These are phyloP conservation scores for Amaurobius ferox DNA, from an alignment of 2,888 invertebrate genomes.

Conservation along the genomic window DNA sequence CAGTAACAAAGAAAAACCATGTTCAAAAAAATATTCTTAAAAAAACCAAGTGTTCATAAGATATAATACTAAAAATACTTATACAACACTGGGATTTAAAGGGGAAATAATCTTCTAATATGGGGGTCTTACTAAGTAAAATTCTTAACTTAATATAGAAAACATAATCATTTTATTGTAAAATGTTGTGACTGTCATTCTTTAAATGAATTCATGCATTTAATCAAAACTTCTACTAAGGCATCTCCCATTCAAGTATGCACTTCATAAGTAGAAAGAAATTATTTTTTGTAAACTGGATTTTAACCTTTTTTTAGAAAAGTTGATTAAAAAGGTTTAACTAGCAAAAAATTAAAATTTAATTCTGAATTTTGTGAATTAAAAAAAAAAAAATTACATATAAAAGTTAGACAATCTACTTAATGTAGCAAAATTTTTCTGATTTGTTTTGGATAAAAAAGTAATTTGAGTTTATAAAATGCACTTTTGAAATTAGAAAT, in stretches of 20 bases:
- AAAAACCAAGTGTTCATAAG: background rate
- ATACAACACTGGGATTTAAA: no score
- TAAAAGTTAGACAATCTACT: background rate
- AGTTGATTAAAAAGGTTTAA: background rate
- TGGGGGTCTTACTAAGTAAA: no score
- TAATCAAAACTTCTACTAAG: no score
- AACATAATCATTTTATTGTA: no score
- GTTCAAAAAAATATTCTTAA: background rate
- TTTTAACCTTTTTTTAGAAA: no score
- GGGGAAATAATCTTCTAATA: no score
- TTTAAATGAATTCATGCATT: no score
- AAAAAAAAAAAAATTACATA: background rate
- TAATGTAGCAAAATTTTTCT: background rate
- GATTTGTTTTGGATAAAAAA: background rate
- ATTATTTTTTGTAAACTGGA: no score
- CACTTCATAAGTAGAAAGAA: no score
- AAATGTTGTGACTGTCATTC: no score
- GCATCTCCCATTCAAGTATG: no score
- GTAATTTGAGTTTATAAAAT: background rate
- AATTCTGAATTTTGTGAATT: background rate
- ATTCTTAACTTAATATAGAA: no score
- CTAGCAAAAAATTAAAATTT: background rate
- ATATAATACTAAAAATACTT: background rate
- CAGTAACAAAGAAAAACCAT: conserved; percentile 28
- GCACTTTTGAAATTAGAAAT: background rate